These are phyloP conservation scores for Ibycter americanus DNA, from an alignment of 2,797 vertebrate species.

Conservation along the genomic window DNA sequence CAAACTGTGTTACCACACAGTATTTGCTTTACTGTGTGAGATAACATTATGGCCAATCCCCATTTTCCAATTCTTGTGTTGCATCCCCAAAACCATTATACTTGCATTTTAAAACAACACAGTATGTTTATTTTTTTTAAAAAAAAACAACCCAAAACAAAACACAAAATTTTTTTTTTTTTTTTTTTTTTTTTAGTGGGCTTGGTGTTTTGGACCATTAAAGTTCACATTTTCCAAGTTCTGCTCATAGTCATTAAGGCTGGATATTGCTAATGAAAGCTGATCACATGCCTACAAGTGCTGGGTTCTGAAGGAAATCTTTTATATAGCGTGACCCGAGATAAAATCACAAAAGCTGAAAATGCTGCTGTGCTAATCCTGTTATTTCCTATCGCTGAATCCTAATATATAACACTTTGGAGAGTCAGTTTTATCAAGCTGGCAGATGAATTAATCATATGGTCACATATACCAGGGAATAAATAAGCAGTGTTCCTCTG, in stretches of 20 bases:
- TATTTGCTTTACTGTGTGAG: neutral
- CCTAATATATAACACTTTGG: neutral
- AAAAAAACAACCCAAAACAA: no score
- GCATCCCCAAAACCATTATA: neutral
- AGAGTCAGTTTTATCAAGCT: neutral
- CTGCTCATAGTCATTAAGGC: neutral
- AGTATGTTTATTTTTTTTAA: neutral
- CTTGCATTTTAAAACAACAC: neutral
- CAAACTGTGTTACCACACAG: neutral
- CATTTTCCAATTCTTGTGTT: neutral
- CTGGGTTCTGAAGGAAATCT: neutral
- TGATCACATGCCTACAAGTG: neutral
- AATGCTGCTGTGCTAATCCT: neutral
- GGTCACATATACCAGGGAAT: neutral
- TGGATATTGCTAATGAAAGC: neutral
- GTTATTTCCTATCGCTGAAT: neutral
- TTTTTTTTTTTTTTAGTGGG: neutral
- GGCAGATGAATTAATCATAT: conserved; percentile 6
- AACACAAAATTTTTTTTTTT: no score
- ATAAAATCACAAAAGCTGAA: conserved; percentile 2
- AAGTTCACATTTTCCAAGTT: neutral
- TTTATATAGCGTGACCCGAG: neutral
- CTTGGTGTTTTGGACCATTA: neutral
- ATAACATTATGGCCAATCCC: neutral
- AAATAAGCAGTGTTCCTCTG: conserved; percentile 2